Percentiles rank a stretch among this genome's conserved stretches.
Conservation (phyloP, 1,140 invertebrate species). For the Asbolus verrucosus region DNA sequence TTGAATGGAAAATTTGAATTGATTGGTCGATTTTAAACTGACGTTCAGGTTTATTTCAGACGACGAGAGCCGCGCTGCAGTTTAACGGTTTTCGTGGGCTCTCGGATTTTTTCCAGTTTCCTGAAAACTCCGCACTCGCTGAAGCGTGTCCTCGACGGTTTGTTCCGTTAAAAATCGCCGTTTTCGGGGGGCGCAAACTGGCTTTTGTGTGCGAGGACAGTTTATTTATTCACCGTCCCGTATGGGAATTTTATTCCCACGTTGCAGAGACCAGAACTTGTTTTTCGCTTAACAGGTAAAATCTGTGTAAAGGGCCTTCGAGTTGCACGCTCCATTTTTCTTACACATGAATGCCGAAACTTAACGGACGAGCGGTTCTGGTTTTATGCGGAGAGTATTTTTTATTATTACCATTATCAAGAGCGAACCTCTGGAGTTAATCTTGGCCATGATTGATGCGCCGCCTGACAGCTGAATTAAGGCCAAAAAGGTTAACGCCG, state of each 20-base stretch:
- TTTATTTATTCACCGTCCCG: constrained; percentile 28
- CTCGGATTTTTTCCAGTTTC: constrained; percentile 13
- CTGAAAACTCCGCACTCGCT: not conserved
- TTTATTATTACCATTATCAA: constrained; percentile 5
- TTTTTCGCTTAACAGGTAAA: constrained; percentile 34
- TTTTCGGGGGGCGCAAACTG: constrained; percentile 14
- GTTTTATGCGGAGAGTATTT: constrained; percentile 3
- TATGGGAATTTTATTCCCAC: constrained; percentile 33
- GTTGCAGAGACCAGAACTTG: no score
- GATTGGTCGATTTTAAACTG: no score
- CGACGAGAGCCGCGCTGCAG: no score
- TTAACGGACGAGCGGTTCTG: constrained; percentile 18
- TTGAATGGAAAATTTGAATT: no score
- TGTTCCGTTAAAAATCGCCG: constrained; percentile 14
- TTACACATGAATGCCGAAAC: no score
- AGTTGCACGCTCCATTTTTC: constrained; percentile 26
- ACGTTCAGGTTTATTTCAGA: no score
- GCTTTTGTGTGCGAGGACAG: constrained; percentile 14
- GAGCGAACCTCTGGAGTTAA: constrained; percentile 8
- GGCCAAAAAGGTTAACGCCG: no score
- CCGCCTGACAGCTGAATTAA: constrained; percentile 11
- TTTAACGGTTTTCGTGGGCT: not conserved
- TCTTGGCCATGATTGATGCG: constrained; percentile 21
- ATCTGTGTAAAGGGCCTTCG: constrained; percentile 6
- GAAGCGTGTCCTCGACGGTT: constrained; percentile 12